Percentiles rank a stretch among this genome's conserved stretches.
Conservation (phyloP, 30 jellyfish, hydroid and myxozoan species). For the Chrysaora quinquecirrha region DNA sequence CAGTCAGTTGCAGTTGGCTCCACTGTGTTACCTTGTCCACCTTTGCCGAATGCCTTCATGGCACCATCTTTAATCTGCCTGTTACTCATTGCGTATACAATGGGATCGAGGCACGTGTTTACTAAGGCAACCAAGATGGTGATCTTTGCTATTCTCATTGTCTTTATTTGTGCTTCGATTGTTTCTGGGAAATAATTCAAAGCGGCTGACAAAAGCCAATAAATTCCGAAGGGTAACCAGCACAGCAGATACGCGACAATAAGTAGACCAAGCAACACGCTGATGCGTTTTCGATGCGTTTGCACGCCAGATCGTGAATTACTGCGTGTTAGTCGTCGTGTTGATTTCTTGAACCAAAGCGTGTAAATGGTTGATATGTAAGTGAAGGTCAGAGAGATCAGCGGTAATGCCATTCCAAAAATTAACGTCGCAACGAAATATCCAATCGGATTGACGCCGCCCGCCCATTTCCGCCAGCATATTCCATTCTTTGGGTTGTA, state of each 20-base stretch:
- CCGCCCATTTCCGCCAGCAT: slow-evolving; percentile 92
- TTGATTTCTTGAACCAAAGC: slow-evolving; percentile 73
- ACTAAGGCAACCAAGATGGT: slow-evolving; percentile 80
- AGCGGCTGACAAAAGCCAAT: slow-evolving; percentile 92
- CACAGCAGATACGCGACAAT: slow-evolving; percentile 76
- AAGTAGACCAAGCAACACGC: slow-evolving; percentile 78
- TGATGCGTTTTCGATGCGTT: slow-evolving; percentile 69
- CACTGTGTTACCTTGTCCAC: slow-evolving; percentile 29
- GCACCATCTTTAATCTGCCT: slow-evolving; percentile 73
- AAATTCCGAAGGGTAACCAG: slow-evolving; percentile 91
- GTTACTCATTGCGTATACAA: slow-evolving; percentile 88
- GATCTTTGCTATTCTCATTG: slow-evolving; percentile 66
- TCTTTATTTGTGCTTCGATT: slow-evolving; percentile 61
- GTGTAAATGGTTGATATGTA: slow-evolving; percentile 84
- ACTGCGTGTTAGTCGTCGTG: slow-evolving; percentile 40
- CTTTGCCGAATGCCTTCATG: slow-evolving; percentile 20
- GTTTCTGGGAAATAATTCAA: slow-evolving; percentile 55
- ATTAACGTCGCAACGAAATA: slow-evolving; percentile 78
- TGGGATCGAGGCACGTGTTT: slow-evolving; percentile 83
- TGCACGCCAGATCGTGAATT: slow-evolving; percentile 56
- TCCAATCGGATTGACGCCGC: slow-evolving; percentile 71
- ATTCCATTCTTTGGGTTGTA: slow-evolving; percentile 64
- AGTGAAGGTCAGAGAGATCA: slow-evolving; percentile 82
- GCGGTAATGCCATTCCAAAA: slow-evolving; percentile 75
- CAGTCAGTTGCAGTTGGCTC: slow-evolving; percentile 64